Conservation (phyloP, 2,888 invertebrate species). For the Portevinia maculata region DNA sequence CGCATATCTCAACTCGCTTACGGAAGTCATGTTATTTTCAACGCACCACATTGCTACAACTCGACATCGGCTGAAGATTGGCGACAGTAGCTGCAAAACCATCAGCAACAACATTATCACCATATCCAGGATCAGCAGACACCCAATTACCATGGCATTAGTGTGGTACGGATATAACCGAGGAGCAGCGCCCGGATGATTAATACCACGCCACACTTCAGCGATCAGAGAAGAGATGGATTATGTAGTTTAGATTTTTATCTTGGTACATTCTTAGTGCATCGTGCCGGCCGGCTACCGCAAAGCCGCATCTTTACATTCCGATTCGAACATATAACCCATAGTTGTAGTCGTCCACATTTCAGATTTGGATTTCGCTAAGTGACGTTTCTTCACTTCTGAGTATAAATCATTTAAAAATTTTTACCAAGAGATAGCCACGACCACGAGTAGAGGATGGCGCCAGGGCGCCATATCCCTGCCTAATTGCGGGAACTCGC, state of each 20-base stretch:
- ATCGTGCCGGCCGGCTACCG: slow-evolving; percentile 33
- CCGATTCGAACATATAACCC: slow-evolving; percentile 50
- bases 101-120: slow-evolving; percentile 54
- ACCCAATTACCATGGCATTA: slow-evolving; percentile 65
- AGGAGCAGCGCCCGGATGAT: slow-evolving; percentile 43
- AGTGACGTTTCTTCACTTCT: slow-evolving; percentile 69
- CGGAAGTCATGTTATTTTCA: slow-evolving; percentile 60
- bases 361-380: slow-evolving; percentile 64
- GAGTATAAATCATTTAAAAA: slow-evolving; percentile 69
- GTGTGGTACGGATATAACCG: slow-evolving; percentile 5
- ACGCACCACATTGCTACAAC: slow-evolving; percentile 41
- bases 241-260: slow-evolving; percentile 74
- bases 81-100: slow-evolving; percentile 50
- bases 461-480: slow-evolving; percentile 68
- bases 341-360: slow-evolving; percentile 55
- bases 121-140: slow-evolving; percentile 57
- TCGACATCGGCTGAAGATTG: slow-evolving; percentile 19
- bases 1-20: slow-evolving; percentile 48
- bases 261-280: slow-evolving; percentile 63
- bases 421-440: slow-evolving; percentile 62
- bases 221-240: slow-evolving; percentile 64
- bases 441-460: slow-evolving; percentile 48
- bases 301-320: slow-evolving; percentile 62
- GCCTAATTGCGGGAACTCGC: slow-evolving; percentile 64
- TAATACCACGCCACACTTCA: slow-evolving; percentile 67